Base-by-base conservation (phyloP, 1,140 invertebrate species). In the Halesus radiatus region DNA sequence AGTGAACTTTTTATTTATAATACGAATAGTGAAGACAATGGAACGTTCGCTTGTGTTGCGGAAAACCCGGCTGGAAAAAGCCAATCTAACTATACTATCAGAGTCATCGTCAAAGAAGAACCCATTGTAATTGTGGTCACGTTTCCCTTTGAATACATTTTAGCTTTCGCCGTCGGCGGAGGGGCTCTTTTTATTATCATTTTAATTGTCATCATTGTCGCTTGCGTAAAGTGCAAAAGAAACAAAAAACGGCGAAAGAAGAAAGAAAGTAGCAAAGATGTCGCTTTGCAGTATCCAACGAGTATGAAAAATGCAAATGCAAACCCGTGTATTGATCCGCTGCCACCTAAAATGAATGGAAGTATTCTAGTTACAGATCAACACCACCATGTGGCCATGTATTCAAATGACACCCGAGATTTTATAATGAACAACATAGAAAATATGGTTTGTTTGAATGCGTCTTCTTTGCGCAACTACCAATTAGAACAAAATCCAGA, bases 41-140 rank as follows among this genome's bases (percentile, higher is more conserved):
- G 96, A 3, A 95, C 93, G 3, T 97, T 95, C 85, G 91, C 93
- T 0, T 97, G 96, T 85, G 88, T 94, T 1, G 96, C 95, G 0
- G 94, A 95, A 84, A 97, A 97, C 85, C 92, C 93, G 5, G 96
- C 95, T 0, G 96, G 96, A 16, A 92, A 89, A 72, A 90, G 92
- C 0, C 91, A 92, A 76, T 92, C 94, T 2, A 96, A 96, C 85
- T 95, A 95, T 76, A 95, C 95, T 0, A 90, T 97, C 29, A 89
- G 92, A 77, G 92, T 95, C 20, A 90, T 95, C 26, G 90, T 94
- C 23, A 94, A 94, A 85, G 93, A 94, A 84, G 93, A 94, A 75
- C 92, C 93, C 6, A 89, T 93, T 18, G 90, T 93, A 4, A 91
- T 92, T 50, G 90, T 92, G 60, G 91, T 93, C 2, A 91, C 91